Percentiles rank a stretch among this genome's conserved stretches.
These are phyloP conservation scores for Sweltsa coloradensis DNA, from an alignment of 1,140 invertebrate genomes.

Conservation along the genomic window DNA sequence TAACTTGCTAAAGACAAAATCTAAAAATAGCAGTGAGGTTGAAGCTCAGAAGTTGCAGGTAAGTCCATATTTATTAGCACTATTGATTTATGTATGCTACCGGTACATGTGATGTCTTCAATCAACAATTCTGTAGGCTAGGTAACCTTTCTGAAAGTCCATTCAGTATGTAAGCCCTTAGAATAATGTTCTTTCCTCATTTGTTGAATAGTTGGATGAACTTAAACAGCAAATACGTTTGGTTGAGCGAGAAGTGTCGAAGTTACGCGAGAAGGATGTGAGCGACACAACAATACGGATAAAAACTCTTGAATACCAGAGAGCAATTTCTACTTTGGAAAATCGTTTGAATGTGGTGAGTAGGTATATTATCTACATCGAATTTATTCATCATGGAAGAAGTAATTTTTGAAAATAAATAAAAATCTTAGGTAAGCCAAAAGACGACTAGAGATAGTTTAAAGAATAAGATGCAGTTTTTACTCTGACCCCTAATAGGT, in stretches of 20 bases:
- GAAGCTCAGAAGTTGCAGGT: conserved; percentile 19
- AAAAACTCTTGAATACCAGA: conserved; percentile 38
- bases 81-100: not conserved
- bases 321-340: conserved; percentile 45
- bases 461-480: no score
- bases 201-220: conserved; percentile 13
- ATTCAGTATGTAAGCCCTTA: not conserved
- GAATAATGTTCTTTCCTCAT: not conserved
- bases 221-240: conserved; percentile 19
- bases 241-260: conserved; percentile 17
- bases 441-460: no score
- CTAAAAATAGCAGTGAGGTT: conserved; percentile 15
- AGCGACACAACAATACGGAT: conserved; percentile 19
- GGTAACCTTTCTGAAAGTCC: not conserved
- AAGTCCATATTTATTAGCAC: no score
- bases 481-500: no score
- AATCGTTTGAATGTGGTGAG: conserved; percentile 48
- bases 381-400: not conserved
- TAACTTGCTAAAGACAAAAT: conserved; percentile 11
- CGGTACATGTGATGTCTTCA: not conserved
- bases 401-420: not conserved
- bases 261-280: conserved; percentile 17
- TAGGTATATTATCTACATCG: conserved; percentile 32
- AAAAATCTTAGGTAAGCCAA: no score
- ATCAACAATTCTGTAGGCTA: not conserved